These are phyloP conservation scores for Benthosema pterotum DNA, from an alignment of 2,797 vertebrate genomes.

Conservation along the genomic window DNA sequence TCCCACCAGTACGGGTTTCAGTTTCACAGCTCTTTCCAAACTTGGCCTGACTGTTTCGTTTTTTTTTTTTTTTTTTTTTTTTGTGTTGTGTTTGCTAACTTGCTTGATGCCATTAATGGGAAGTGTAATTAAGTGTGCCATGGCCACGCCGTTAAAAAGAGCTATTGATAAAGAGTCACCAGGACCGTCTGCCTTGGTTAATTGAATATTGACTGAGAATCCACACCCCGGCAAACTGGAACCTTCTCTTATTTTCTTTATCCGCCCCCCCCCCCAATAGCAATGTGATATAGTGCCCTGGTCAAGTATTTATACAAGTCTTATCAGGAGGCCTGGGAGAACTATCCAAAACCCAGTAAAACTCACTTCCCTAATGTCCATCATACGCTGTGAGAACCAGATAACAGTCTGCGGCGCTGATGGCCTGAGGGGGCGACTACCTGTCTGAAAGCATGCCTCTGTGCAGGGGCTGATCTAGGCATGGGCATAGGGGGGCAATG, in stretches of 20 bases:
- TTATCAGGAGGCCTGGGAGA: slow-evolving; percentile 50
- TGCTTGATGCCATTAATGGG: slow-evolving; percentile 66
- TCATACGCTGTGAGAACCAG: slow-evolving; percentile 23
- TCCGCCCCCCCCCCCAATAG: slow-evolving; percentile 46
- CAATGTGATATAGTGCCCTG: slow-evolving; percentile 55
- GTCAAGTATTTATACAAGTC: slow-evolving; percentile 58
- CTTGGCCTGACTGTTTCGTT: slow-evolving; percentile 40
- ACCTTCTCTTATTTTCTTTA: slow-evolving; percentile 54
- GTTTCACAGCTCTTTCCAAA: slow-evolving; percentile 50
- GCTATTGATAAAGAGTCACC: slow-evolving; percentile 76
- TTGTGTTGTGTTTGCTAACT: slow-evolving; percentile 57
- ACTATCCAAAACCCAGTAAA: slow-evolving; percentile 42
- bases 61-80: too few species aligned
- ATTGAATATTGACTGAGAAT: slow-evolving; percentile 83
- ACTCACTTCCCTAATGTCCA: slow-evolving; percentile 30
- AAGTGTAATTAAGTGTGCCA: slow-evolving; percentile 77
- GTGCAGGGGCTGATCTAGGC: too few species aligned
- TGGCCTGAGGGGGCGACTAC: neutral
- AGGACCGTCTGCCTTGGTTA: slow-evolving; percentile 68
- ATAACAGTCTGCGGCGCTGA: slow-evolving; percentile 1
- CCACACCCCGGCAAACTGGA: slow-evolving; percentile 54
- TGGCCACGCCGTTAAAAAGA: slow-evolving; percentile 68
- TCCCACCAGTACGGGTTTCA: slow-evolving; percentile 3
- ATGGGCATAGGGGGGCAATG: too few species aligned
- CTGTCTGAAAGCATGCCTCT: neutral